These are phyloP conservation scores for Philopedon plagiatum DNA, from an alignment of 2,888 invertebrate genomes.

Conservation along the genomic window DNA sequence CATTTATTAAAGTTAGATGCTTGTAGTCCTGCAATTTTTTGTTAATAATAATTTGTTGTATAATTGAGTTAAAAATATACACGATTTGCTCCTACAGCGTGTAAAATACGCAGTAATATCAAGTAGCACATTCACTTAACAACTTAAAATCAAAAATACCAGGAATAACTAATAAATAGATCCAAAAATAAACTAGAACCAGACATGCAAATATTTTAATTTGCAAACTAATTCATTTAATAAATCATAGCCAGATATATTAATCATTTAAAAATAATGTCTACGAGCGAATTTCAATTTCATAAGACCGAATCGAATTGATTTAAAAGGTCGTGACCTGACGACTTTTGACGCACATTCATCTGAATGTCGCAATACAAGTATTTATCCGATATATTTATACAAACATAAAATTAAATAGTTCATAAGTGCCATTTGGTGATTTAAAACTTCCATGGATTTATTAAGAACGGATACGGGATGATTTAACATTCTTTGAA, in stretches of 20 bases:
- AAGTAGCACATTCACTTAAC: not conserved
- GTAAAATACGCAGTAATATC: not conserved
- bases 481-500: no score
- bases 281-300: not conserved
- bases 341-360: slow-evolving; percentile 14
- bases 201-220: slow-evolving; percentile 15
- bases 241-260: not conserved
- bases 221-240: slow-evolving; percentile 4
- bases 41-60: no score
- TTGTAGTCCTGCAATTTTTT: no score
- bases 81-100: no score
- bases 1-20: no score
- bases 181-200: slow-evolving; percentile 3
- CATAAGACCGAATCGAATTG: not conserved
- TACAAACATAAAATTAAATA: not conserved
- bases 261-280: slow-evolving; percentile 4
- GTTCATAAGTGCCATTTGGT: no score
- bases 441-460: no score
- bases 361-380: not conserved
- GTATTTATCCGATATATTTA: not conserved
- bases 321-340: slow-evolving; percentile 25
- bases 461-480: no score
- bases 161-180: not conserved
- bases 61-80: no score
- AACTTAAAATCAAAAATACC: no score